Conservation (phyloP, 2,888 invertebrate species). For the Aporophyla nigra region DNA sequence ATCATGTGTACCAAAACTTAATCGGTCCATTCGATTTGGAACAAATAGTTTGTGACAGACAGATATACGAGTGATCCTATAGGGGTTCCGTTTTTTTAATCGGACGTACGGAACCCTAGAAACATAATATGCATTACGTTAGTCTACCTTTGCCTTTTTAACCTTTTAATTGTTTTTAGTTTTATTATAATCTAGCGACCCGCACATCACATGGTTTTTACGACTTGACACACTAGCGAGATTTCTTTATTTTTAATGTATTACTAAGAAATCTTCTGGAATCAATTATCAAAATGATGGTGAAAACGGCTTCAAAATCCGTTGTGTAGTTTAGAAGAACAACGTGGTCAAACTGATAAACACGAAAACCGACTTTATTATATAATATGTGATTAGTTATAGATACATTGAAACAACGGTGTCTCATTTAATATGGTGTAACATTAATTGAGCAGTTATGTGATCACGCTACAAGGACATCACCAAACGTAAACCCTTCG, state of each 20-base stretch:
- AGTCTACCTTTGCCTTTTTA: too few species aligned
- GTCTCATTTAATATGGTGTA: constrained; percentile 8
- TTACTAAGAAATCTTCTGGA: background rate
- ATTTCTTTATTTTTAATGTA: background rate
- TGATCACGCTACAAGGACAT: constrained; percentile 51
- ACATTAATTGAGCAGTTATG: constrained; percentile 28
- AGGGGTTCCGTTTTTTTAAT: background rate
- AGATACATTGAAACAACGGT: background rate
- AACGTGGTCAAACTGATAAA: background rate
- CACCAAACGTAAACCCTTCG: constrained; percentile 34
- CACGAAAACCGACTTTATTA: background rate
- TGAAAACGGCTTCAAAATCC: background rate
- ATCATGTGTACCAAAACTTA: background rate
- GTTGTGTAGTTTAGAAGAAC: background rate
- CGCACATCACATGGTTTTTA: background rate
- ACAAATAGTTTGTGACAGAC: background rate
- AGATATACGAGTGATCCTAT: background rate
- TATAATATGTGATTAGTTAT: background rate
- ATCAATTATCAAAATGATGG: background rate
- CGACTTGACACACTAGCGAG: background rate
- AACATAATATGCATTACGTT: background rate
- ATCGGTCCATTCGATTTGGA: background rate
- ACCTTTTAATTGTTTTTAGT: background rate
- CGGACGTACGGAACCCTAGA: too few species aligned
- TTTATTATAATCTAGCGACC: background rate